Percentiles rank a stretch among this genome's conserved stretches.
These are phyloP conservation scores for Drosophila tani DNA, from an alignment of 1,140 invertebrate species.

Conservation along the genomic window DNA sequence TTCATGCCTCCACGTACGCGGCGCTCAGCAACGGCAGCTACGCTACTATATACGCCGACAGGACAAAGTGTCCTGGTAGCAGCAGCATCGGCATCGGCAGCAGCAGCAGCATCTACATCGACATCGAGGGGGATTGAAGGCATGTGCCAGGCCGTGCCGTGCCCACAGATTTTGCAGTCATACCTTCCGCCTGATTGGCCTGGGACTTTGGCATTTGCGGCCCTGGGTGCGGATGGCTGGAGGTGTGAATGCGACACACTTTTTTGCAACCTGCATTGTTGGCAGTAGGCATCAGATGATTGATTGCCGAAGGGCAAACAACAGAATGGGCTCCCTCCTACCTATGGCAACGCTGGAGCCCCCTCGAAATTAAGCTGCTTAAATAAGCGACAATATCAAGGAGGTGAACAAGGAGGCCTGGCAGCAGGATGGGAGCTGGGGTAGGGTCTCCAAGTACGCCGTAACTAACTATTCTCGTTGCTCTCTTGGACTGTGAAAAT, in stretches of 20 bases:
- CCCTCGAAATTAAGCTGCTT: constrained; percentile 44
- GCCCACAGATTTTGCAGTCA: constrained; percentile 76
- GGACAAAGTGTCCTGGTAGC: neutral
- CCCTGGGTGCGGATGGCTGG: neutral
- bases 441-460: constrained; percentile 21
- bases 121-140: constrained; percentile 61
- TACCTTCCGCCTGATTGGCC: constrained; percentile 73
- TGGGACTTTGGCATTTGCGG: constrained; percentile 50
- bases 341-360: constrained; percentile 11
- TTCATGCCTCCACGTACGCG: constrained; percentile 64
- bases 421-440: neutral
- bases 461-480: constrained; percentile 52
- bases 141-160: constrained; percentile 42
- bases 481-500: constrained; percentile 68
- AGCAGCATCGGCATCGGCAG: neutral
- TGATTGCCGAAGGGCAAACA: constrained; percentile 51
- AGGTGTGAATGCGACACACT: constrained; percentile 25
- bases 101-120: neutral
- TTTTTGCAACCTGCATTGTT: constrained; percentile 69
- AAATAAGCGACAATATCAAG: constrained; percentile 37
- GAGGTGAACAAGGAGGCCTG: neutral
- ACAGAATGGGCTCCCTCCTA: neutral
- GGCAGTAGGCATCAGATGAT: constrained; percentile 56
- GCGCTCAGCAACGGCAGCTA: constrained; percentile 54
- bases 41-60: neutral